These are phyloP conservation scores for Chondrilla cf. caribensis DNA, from an alignment of 37 sponge, comb jelly and placozoan species.

Conservation along the genomic window DNA sequence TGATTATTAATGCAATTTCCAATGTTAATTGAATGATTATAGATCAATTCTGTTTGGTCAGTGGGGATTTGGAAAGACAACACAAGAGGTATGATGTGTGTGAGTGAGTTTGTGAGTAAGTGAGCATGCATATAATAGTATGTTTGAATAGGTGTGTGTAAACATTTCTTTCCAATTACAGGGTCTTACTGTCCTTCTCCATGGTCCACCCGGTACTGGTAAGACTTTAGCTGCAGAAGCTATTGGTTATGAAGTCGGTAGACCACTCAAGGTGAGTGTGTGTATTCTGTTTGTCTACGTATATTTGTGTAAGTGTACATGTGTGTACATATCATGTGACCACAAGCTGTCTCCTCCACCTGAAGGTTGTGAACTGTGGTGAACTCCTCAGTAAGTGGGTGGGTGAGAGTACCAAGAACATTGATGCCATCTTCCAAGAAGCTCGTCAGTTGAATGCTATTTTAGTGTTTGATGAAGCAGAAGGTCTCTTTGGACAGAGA, in stretches of 20 bases:
- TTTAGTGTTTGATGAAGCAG: slow-evolving; percentile 84
- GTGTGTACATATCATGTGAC: background rate
- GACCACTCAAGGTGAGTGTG: slow-evolving; percentile 67
- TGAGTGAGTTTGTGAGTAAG: background rate
- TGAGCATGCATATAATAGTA: background rate
- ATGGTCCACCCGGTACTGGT: slow-evolving; percentile 84
- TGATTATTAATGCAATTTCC: no score
- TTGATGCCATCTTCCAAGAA: slow-evolving; percentile 84
- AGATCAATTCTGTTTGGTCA: slow-evolving; percentile 85
- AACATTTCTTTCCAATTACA: background rate
- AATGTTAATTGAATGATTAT: no score
- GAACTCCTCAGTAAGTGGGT: slow-evolving; percentile 91
- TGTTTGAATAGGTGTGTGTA: background rate
- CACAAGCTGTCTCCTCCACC: background rate
- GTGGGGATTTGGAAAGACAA: slow-evolving; percentile 75
- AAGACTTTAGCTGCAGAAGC: slow-evolving; percentile 81
- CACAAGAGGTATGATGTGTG: slow-evolving; percentile 19
- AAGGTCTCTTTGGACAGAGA: slow-evolving; percentile 77
- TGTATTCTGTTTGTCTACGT: no score
- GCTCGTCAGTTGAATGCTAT: slow-evolving; percentile 74
- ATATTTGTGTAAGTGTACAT: background rate
- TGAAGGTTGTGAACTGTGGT: slow-evolving; percentile 81
- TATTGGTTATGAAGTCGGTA: slow-evolving; percentile 86
- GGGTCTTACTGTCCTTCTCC: slow-evolving; percentile 74
- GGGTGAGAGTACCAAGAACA: slow-evolving; percentile 87